phyloP scores from a whole-genome alignment of 2,113 vertebrate species.

The Erpornis zantholeuca region DNA sequence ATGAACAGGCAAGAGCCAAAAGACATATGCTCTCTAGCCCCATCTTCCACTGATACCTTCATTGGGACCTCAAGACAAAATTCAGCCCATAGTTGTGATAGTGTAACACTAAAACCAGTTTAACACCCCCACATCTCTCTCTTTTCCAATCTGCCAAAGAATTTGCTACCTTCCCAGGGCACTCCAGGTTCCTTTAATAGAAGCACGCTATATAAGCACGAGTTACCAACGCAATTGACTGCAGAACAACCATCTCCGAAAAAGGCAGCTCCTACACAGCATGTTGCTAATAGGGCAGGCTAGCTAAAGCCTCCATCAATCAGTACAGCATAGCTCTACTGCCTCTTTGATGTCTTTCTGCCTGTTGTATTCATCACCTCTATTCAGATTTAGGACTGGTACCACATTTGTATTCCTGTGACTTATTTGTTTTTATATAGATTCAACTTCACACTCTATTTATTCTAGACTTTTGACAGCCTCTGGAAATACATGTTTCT shows the following conservation, averaged over 20 bases:
- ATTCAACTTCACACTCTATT: conserved; percentile 22
- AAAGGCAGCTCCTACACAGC: neutral
- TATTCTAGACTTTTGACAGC: conserved; percentile 25
- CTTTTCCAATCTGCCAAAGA: neutral
- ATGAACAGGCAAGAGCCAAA: neutral
- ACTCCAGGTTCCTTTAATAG: neutral
- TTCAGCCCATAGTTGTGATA: neutral
- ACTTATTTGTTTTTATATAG: conserved; percentile 38
- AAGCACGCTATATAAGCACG: neutral
- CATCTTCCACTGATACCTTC: neutral
- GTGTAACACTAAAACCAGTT: neutral
- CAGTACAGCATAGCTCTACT: neutral
- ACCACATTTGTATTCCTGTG: conserved; percentile 15
- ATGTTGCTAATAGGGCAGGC: neutral
- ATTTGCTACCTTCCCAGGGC: neutral
- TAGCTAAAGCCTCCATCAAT: neutral
- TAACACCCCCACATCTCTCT: neutral
- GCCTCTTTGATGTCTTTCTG: neutral
- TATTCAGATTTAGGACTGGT: conserved; percentile 3
- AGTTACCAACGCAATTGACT: neutral
- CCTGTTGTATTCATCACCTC: neutral
- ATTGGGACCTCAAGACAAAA: neutral
- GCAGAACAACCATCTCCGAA: neutral
- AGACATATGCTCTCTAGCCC: neutral
- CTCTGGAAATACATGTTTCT: neutral